phyloP scores from a whole-genome alignment of 2,113 vertebrate species.

The Oplegnathus fasciatus region DNA sequence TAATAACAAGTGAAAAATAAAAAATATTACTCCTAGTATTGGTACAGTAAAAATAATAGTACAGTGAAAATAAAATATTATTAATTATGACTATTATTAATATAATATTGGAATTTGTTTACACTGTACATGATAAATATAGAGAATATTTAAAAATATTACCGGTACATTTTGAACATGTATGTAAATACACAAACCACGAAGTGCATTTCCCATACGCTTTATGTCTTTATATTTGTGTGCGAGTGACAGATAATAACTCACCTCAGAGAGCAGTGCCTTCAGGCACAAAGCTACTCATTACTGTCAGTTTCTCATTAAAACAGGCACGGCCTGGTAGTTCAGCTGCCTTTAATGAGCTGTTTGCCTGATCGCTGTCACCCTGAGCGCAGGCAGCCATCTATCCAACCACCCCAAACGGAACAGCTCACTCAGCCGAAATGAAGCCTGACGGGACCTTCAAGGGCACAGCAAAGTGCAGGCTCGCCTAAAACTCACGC shows the following conservation, averaged over 20 bases:
- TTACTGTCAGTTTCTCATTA: constrained; percentile 45
- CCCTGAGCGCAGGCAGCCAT: constrained; percentile 20
- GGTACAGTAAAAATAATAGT: too few relatives aligned
- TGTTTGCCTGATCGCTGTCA: constrained; percentile 27
- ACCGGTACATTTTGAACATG: neutral
- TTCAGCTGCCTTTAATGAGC: constrained; percentile 38
- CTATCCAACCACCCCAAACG: neutral
- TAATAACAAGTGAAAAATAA: too few relatives aligned
- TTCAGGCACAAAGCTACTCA: constrained; percentile 5
- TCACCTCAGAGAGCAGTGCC: constrained; percentile 11
- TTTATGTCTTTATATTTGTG: neutral
- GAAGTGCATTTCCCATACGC: neutral
- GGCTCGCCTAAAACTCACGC: constrained; percentile 10
- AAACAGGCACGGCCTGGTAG: constrained; percentile 37
- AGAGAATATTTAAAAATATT: neutral
- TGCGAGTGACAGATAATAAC: neutral
- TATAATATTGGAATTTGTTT: neutral
- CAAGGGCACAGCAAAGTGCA: constrained; percentile 36
- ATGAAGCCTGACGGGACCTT: constrained; percentile 24
- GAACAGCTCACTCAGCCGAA: constrained; percentile 57
- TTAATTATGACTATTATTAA: neutral
- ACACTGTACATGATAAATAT: too few relatives aligned
- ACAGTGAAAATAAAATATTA: too few relatives aligned
- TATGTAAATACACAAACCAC: neutral
- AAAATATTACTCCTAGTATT: too few relatives aligned